These are phyloP conservation scores for Drosophila lowei DNA, from an alignment of 1,140 invertebrate genomes.

Conservation along the genomic window DNA sequence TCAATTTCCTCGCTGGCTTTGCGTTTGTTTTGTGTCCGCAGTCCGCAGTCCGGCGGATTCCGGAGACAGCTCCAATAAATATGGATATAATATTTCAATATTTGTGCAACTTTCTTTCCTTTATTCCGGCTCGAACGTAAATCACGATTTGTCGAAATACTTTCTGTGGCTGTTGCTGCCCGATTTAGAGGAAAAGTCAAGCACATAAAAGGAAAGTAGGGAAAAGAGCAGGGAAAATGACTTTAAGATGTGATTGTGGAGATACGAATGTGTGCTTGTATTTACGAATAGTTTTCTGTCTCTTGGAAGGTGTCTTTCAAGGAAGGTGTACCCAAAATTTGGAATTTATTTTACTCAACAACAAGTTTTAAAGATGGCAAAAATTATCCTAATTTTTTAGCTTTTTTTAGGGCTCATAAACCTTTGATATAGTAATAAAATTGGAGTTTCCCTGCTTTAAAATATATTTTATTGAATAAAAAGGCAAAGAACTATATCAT, in stretches of 20 bases:
- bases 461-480: no score
- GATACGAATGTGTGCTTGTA: background rate
- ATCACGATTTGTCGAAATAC: slow-evolving; percentile 56
- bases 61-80: slow-evolving; percentile 54
- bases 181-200: slow-evolving; percentile 5
- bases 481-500: no score
- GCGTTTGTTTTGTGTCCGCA: slow-evolving; percentile 4
- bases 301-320: background rate
- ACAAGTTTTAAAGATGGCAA: no score
- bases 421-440: no score
- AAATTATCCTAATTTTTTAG: no score
- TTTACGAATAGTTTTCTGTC: no score
- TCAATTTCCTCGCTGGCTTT: slow-evolving; percentile 71
- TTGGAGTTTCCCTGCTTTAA: no score
- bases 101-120: slow-evolving; percentile 54
- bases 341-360: no score
- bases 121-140: slow-evolving; percentile 42
- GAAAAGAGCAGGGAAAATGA: background rate
- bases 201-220: background rate
- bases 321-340: no score
- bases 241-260: slow-evolving; percentile 1
- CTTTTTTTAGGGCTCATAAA: no score
- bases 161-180: slow-evolving; percentile 9
- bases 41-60: no score
- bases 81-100: slow-evolving; percentile 81